phyloP scores from a whole-genome alignment of 2,113 vertebrate species.

The Zosterops lateralis region DNA sequence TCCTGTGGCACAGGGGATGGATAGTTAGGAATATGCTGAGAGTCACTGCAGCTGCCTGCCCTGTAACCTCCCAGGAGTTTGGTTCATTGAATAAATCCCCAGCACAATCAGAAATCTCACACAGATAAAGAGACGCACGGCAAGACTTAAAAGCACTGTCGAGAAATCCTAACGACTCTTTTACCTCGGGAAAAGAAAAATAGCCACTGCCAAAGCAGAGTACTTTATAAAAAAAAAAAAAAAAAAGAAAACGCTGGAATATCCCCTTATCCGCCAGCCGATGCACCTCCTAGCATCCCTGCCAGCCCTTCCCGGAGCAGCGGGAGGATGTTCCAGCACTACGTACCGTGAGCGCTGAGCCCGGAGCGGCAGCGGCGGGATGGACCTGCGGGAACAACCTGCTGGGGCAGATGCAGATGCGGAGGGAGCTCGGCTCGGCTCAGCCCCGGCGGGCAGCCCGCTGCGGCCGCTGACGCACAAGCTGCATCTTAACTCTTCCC shows the following conservation, averaged over 20 bases:
- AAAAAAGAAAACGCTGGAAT: background rate
- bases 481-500: constrained; percentile 69
- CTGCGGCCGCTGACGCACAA: constrained; percentile 71
- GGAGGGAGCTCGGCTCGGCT: constrained; percentile 47
- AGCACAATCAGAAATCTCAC: background rate
- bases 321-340: background rate
- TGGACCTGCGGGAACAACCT: constrained; percentile 69
- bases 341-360: constrained; percentile 71
- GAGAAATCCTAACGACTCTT: background rate
- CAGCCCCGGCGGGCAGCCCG: constrained; percentile 48
- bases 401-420: constrained; percentile 65
- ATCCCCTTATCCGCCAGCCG: background rate
- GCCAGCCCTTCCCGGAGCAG: background rate
- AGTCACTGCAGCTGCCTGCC: background rate
- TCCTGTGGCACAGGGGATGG: background rate
- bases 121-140: background rate
- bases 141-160: background rate
- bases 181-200: background rate
- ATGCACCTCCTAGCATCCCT: background rate
- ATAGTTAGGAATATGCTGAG: background rate
- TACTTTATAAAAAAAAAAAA: background rate
- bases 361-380: constrained; percentile 43
- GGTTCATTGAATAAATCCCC: background rate
- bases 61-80: background rate
- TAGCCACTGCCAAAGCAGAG: background rate